Evolutionary conservation across 2,888 invertebrate genomes (phyloP).

Genomic region (Drosophila gaucha): DNA sequence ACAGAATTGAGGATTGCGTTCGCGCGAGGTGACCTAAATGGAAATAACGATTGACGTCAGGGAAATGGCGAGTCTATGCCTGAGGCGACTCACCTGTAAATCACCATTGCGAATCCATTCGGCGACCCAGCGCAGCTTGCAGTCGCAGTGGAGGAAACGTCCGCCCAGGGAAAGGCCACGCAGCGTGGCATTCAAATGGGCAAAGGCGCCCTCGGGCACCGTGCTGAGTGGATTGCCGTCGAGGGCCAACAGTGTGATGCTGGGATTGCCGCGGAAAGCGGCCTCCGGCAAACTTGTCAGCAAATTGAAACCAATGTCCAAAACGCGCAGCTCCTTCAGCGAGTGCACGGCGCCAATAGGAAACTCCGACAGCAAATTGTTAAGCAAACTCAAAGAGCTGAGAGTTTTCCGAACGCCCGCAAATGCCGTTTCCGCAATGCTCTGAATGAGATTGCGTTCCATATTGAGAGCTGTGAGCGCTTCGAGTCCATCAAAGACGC

Average conservation of each 20-base stretch:
- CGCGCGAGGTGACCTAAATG: slow-evolving; percentile 90
- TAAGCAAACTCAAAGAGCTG: slow-evolving; percentile 94
- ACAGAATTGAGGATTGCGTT: slow-evolving; percentile 96
- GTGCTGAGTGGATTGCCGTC: slow-evolving; percentile 96
- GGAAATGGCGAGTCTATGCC: background rate
- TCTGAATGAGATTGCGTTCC: slow-evolving; percentile 94
- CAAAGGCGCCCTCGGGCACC: slow-evolving; percentile 91
- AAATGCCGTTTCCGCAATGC: slow-evolving; percentile 91
- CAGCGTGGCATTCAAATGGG: slow-evolving; percentile 92
- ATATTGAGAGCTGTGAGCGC: slow-evolving; percentile 92
- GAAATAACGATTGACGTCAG: background rate
- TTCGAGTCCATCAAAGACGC: slow-evolving; percentile 91
- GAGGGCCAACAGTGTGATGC: slow-evolving; percentile 93
- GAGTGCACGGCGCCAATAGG: slow-evolving; percentile 92
- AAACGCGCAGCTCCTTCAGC: slow-evolving; percentile 92
- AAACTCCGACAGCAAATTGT: slow-evolving; percentile 94
- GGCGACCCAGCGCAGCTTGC: slow-evolving; percentile 94
- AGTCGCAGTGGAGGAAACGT: slow-evolving; percentile 94
- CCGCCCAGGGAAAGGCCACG: slow-evolving; percentile 95
- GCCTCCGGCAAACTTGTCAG: slow-evolving; percentile 91
- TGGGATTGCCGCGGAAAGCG: slow-evolving; percentile 92
- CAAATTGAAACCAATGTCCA: slow-evolving; percentile 96
- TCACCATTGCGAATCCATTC: slow-evolving; percentile 95
- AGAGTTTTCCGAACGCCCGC: slow-evolving; percentile 91
- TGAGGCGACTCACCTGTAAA: slow-evolving; percentile 88